phyloP scores from a whole-genome alignment of 2,888 invertebrate species.

The Scrobipalpa atriplicella region DNA sequence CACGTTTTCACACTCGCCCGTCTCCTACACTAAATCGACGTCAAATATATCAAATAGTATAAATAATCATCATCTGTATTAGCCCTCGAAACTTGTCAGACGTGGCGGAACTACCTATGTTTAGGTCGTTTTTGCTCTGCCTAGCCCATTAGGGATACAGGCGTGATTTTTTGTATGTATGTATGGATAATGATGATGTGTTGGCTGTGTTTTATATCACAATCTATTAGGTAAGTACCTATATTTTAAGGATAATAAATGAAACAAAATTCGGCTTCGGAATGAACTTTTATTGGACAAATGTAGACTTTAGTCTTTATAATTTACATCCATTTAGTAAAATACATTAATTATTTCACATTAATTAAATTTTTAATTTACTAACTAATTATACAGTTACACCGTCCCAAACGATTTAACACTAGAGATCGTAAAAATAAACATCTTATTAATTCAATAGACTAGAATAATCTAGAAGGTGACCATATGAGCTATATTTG shows the following conservation, averaged over 20 bases:
- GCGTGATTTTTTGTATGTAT: no score
- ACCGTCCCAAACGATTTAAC: constrained; percentile 36
- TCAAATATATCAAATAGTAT: no score
- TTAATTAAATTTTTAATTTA: constrained; percentile 40
- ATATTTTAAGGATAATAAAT: constrained; percentile 35
- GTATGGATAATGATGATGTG: no score
- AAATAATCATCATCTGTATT: no score
- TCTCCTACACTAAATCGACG: no score
- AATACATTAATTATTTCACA: constrained; percentile 55
- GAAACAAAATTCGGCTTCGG: constrained; percentile 69
- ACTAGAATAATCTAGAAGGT: constrained; percentile 67
- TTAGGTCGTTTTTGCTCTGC: no score
- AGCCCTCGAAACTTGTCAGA: no score
- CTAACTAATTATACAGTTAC: constrained; percentile 50
- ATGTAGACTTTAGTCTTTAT: constrained; percentile 53
- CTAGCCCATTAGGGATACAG: no score
- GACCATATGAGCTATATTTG: constrained; percentile 69
- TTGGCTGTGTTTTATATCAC: no score
- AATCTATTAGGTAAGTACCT: background rate
- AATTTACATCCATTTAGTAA: constrained; percentile 71
- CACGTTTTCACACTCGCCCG: no score
- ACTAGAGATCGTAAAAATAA: constrained; percentile 52
- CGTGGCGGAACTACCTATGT: no score
- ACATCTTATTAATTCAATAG: constrained; percentile 44
- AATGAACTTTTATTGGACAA: constrained; percentile 80